phyloP scores from a whole-genome alignment of 2,113 vertebrate species.

The Camelus bactrianus region DNA sequence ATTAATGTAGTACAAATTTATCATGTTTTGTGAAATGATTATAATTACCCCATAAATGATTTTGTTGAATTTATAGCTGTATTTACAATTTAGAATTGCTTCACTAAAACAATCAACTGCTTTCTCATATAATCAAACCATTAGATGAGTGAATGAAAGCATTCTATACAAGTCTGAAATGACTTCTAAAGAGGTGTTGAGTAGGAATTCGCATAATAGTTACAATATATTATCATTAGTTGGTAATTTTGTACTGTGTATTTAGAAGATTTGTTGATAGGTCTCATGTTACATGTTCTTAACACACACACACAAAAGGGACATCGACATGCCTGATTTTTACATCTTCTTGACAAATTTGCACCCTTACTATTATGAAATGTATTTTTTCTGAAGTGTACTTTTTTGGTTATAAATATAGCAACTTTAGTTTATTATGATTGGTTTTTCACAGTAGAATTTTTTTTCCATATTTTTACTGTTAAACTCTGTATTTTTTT shows the following conservation, averaged over 20 bases:
- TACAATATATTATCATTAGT: neutral
- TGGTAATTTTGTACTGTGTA: neutral
- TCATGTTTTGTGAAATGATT: constrained; percentile 77
- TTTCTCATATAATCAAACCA: constrained; percentile 69
- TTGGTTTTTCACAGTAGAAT: neutral
- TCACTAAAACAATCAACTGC: constrained; percentile 68
- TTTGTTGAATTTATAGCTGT: constrained; percentile 76
- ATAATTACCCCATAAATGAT: constrained; percentile 79
- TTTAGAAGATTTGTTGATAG: neutral
- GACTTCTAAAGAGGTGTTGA: constrained; percentile 62
- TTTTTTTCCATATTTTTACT: neutral
- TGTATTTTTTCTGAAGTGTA: neutral
- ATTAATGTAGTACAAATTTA: constrained; percentile 69
- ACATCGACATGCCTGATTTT: neutral
- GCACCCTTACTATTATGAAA: neutral
- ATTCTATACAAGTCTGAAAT: constrained; percentile 62
- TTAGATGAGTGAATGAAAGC: constrained; percentile 31
- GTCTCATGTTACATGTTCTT: neutral
- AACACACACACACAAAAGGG: neutral
- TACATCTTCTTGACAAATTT: neutral
- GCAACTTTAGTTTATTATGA: neutral
- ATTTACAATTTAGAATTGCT: constrained; percentile 81
- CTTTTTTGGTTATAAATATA: neutral
- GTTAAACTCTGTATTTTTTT: neutral
- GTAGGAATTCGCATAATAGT: constrained; percentile 23